Conservation (phyloP, 2,888 invertebrate species). For the Fissipunctia ypsillon region DNA sequence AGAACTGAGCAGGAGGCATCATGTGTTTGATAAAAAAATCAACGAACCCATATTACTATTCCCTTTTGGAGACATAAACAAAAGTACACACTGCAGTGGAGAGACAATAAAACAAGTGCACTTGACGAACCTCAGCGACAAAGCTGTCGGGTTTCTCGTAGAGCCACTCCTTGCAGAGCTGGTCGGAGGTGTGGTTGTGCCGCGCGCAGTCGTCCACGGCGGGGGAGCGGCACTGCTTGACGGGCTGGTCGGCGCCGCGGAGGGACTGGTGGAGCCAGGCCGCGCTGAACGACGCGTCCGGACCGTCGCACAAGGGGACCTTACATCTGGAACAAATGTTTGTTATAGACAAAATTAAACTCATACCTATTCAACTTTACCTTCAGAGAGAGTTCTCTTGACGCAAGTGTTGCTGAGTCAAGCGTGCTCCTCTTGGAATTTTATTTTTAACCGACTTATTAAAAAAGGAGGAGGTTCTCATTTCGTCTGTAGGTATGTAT, state of each 20-base stretch:
- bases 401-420: too few relatives aligned
- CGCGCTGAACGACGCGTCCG: constrained; percentile 63
- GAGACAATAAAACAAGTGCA: background rate
- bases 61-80: too few relatives aligned
- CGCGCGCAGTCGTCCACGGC: constrained; percentile 63
- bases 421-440: background rate
- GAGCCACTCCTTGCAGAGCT: constrained; percentile 78
- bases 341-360: too few relatives aligned
- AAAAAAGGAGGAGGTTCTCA: too few relatives aligned
- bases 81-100: too few relatives aligned
- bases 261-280: constrained; percentile 74
- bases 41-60: too few relatives aligned
- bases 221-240: constrained; percentile 78
- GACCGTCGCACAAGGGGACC: constrained; percentile 76
- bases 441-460: too few relatives aligned
- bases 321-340: constrained; percentile 74
- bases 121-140: constrained; percentile 80
- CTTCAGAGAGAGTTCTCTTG: too few relatives aligned
- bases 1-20: background rate
- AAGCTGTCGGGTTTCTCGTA: constrained; percentile 83
- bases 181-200: constrained; percentile 65
- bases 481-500: too few relatives aligned
- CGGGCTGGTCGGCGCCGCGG: constrained; percentile 58
- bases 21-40: background rate
- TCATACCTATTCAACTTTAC: too few relatives aligned